phyloP scores from a whole-genome alignment of 2,113 vertebrate genomes.

The Brienomyrus longianalis region DNA sequence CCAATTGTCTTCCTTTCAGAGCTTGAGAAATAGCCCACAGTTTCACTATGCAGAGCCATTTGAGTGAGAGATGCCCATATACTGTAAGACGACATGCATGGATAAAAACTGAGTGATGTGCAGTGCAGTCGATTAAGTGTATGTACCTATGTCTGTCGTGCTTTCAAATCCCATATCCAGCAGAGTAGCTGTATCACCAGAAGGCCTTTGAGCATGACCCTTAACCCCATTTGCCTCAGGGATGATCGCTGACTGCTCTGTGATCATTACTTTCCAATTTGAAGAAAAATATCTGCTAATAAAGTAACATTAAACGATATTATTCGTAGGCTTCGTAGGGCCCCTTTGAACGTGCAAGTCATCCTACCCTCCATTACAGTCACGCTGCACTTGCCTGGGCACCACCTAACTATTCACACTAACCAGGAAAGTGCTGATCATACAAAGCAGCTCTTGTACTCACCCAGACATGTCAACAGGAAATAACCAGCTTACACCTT shows the following conservation, averaged over 20 bases:
- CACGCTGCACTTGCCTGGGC: neutral
- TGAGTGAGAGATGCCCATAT: neutral
- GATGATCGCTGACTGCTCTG: neutral
- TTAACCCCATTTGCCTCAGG: neutral
- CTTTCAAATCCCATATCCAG: neutral
- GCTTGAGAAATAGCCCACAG: neutral
- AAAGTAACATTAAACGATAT: neutral
- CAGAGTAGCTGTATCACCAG: neutral
- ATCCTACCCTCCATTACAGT: neutral
- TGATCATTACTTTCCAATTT: neutral
- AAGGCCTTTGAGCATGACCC: neutral
- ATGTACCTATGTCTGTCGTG: neutral
- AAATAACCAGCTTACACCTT: too few relatives aligned
- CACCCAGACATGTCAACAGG: too few relatives aligned
- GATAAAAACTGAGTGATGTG: neutral
- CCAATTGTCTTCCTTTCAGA: neutral
- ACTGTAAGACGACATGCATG: neutral
- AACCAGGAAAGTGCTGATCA: too few relatives aligned
- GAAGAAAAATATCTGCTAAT: neutral
- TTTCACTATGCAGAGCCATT: neutral
- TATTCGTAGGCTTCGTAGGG: neutral
- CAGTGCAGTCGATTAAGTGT: neutral
- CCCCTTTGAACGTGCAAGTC: neutral
- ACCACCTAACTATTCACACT: too few relatives aligned
- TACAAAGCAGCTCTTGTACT: too few relatives aligned